phyloP scores from a whole-genome alignment of 1,140 invertebrate species.

The Ostrea denselamellosa region DNA sequence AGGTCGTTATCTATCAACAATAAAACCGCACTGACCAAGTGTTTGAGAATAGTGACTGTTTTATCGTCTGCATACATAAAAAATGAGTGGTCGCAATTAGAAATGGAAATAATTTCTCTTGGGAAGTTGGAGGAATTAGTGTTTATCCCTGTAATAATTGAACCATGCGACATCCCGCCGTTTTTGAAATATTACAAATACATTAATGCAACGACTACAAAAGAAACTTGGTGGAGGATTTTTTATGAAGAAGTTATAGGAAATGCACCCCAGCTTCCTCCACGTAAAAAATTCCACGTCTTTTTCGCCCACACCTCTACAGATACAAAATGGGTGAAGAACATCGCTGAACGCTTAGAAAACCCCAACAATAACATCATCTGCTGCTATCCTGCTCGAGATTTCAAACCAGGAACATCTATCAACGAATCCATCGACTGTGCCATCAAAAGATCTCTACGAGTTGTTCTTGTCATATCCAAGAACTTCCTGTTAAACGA shows the following conservation, averaged over 20 bases:
- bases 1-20: constrained; percentile 51
- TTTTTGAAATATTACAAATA: constrained; percentile 55
- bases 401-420: constrained; percentile 51
- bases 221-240: constrained; percentile 51
- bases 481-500: constrained; percentile 46
- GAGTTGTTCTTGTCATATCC: constrained; percentile 50
- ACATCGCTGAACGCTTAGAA: constrained; percentile 52
- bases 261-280: constrained; percentile 39
- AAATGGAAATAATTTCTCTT: constrained; percentile 47
- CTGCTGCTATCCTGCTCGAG: constrained; percentile 53
- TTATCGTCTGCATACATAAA: constrained; percentile 54
- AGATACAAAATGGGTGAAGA: constrained; percentile 46
- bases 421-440: constrained; percentile 43
- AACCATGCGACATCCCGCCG: constrained; percentile 55
- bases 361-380: constrained; percentile 48
- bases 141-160: constrained; percentile 55
- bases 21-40: constrained; percentile 46
- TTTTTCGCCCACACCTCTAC: constrained; percentile 49
- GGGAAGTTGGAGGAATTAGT: constrained; percentile 42
- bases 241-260: constrained; percentile 44
- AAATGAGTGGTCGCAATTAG: constrained; percentile 51
- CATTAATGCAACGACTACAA: constrained; percentile 49
- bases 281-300: constrained; percentile 50
- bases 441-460: constrained; percentile 44
- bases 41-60: constrained; percentile 46